Evolutionary conservation across 2,113 vertebrate genomes (phyloP), one percentile per base, ranked within the genome.

Genomic region (Mixornis gularis): DNA sequence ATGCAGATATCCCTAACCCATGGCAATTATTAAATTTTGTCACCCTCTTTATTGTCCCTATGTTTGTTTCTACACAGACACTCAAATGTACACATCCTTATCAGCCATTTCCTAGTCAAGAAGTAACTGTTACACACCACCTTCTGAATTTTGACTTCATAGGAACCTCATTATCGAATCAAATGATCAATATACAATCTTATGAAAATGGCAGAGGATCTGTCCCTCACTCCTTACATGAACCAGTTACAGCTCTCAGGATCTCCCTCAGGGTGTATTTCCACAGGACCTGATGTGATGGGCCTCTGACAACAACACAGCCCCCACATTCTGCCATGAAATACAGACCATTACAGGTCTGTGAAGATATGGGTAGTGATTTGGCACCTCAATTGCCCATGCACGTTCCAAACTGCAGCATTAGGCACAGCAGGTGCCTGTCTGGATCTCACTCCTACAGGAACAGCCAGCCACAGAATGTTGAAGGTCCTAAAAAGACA

Each of bases 201-300:
- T 36, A 12, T 3, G 6, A 49, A 48, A 69, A 32, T 38, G 25
- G 6, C 66, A 82, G 53, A 74, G 3, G 9, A 5, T 58, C 46
- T 69, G 13, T 87, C 15, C 22, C 19, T 29, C 0, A 0, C 20
- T 85, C 41, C 6, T 0, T 0, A 5, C 1, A 0, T 18, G 12
- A 93, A 51, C 7, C 3, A 12, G 8, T 21, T 38, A 17, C 2
- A 79, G 58, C 20, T 51, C 20, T 49, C 26, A 68, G 79, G 49
- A 79, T 17, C 25, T 3, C 3, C 8, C 44, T 72, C 25, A 8
- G 58, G 5, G 4, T 36, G 19, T 68, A 18, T 72, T 60, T 78
- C 25, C 10, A 41, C 13, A 41, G 48, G 46, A 70, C 6, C 14
- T 62, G 68, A 21, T 1, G 1, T 6, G 3, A 36, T 40, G 17